Conservation (phyloP, 2,888 invertebrate species). For the Drosophila fulvimacula region DNA sequence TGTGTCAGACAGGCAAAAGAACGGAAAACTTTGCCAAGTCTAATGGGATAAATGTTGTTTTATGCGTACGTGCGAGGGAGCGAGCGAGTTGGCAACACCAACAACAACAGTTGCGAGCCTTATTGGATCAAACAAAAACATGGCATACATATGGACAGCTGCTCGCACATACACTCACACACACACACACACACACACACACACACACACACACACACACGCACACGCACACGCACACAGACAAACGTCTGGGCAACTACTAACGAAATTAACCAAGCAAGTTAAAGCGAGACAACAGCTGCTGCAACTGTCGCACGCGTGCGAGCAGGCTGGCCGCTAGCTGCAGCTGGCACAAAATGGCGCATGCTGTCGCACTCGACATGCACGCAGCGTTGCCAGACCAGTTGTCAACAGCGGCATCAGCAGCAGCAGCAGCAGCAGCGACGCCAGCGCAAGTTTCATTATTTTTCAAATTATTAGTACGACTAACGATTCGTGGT, state of each 20-base stretch:
- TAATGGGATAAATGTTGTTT: constrained; percentile 69
- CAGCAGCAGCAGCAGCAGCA: constrained; percentile 10
- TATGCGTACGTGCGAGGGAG: constrained; percentile 26
- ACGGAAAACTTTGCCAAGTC: constrained; percentile 51
- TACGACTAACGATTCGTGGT: constrained; percentile 82
- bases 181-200: constrained; percentile 3
- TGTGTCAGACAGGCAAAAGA: constrained; percentile 58
- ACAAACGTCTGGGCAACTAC: constrained; percentile 49
- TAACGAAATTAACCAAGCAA: constrained; percentile 79
- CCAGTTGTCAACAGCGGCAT: not conserved
- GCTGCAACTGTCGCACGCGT: constrained; percentile 17
- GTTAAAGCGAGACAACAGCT: constrained; percentile 79
- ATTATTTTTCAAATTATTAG: constrained; percentile 82
- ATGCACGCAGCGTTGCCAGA: constrained; percentile 21
- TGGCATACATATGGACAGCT: constrained; percentile 56
- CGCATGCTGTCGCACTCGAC: constrained; percentile 25
- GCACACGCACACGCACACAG: not conserved
- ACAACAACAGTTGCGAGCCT: constrained; percentile 49
- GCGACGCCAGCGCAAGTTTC: constrained; percentile 56
- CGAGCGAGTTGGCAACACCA: constrained; percentile 22
- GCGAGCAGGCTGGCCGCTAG: constrained; percentile 32
- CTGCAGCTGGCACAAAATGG: constrained; percentile 17
- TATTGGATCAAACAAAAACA: constrained; percentile 63
- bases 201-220: constrained; percentile 4
- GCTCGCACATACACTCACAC: constrained; percentile 12